Conservation (phyloP, 2,113 vertebrate species). For the Jaculus jaculus region DNA sequence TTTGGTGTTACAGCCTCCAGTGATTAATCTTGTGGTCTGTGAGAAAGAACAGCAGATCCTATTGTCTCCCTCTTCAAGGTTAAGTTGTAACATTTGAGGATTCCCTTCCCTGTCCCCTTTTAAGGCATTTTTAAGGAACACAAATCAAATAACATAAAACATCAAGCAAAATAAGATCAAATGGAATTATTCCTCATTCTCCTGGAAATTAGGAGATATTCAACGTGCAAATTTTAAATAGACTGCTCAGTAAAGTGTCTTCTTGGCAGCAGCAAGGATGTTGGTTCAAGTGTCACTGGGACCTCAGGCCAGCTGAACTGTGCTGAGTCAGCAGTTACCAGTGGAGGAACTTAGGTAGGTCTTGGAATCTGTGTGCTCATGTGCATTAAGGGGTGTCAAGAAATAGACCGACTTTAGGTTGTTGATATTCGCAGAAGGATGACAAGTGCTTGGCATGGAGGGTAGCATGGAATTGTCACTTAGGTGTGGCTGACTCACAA, state of each 20-base stretch:
- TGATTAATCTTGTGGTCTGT: neutral
- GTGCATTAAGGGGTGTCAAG: neutral
- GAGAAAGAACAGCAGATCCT: neutral
- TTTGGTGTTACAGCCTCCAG: neutral
- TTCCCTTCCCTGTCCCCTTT: neutral
- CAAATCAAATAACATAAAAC: neutral
- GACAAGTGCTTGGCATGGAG: neutral
- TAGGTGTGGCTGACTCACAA: neutral
- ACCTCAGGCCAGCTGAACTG: neutral
- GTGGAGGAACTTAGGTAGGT: neutral
- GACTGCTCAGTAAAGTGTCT: neutral
- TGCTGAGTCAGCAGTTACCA: neutral
- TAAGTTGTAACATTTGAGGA: neutral
- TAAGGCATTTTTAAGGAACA: neutral
- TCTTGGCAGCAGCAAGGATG: neutral
- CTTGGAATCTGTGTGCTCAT: neutral
- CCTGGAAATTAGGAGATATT: neutral
- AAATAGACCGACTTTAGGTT: neutral
- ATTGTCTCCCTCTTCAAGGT: slow-evolving; percentile 31
- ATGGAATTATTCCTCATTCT: neutral
- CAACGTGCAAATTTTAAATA: neutral
- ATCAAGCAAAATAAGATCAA: neutral
- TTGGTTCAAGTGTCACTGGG: neutral
- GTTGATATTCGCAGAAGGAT: neutral
- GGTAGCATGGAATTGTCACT: neutral